Conservation (phyloP, 2,797 vertebrate genomes). For the Chloroceryle amazona region DNA sequence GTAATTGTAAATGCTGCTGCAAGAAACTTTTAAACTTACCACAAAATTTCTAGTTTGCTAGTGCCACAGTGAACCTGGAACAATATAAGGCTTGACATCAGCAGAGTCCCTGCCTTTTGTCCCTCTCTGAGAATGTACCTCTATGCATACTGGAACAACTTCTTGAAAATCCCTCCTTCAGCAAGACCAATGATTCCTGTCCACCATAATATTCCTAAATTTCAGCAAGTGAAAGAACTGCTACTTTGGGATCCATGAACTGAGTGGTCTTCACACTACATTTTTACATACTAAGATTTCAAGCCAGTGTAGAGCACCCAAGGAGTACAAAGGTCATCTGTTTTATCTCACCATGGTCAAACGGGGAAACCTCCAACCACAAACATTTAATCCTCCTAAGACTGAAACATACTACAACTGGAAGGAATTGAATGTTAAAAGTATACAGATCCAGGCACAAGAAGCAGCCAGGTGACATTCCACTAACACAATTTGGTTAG, state of each 20-base stretch:
- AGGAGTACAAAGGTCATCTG: neutral
- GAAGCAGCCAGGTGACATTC: neutral
- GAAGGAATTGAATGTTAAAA: neutral
- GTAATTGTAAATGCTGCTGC: neutral
- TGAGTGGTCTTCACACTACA: neutral
- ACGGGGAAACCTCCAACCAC: neutral
- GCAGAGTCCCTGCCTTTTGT: neutral
- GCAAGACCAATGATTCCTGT: neutral
- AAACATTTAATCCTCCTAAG: neutral
- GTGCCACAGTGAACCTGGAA: neutral
- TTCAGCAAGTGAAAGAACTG: neutral
- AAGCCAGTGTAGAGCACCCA: neutral
- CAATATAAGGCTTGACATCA: neutral
- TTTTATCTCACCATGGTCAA: neutral
- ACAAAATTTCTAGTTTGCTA: neutral
- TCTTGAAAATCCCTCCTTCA: neutral
- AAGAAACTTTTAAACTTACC: neutral
- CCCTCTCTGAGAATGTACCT: neutral
- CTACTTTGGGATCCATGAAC: neutral
- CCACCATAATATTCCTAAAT: neutral
- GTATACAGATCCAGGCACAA: neutral
- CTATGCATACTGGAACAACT: neutral
- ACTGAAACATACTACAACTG: neutral
- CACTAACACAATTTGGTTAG: neutral
- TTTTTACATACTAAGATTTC: neutral